Evolutionary conservation across 2,797 vertebrate genomes (phyloP).

Genomic region (Bovichtus variegatus): DNA sequence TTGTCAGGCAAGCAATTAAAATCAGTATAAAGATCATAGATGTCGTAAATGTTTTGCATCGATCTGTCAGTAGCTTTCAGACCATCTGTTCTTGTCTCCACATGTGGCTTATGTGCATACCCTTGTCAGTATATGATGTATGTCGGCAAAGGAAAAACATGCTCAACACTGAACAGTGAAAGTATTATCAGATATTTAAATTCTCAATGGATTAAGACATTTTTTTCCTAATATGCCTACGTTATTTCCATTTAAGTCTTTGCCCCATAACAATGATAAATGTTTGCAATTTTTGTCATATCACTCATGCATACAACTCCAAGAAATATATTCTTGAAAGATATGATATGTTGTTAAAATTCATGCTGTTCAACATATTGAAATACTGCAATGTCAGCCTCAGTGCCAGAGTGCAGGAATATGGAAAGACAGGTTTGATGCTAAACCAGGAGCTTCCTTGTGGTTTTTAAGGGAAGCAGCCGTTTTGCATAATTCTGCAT

Average conservation of each 20-base stretch:
- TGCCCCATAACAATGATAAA: not conserved
- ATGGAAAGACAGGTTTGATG: not conserved
- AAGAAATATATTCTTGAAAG: not conserved
- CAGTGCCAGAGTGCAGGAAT: not conserved
- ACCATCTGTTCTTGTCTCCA: not conserved
- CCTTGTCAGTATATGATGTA: not conserved
- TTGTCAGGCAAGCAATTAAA: too few relatives aligned
- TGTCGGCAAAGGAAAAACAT: not conserved
- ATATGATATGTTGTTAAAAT: not conserved
- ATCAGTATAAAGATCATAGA: not conserved
- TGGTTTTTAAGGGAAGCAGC: not conserved
- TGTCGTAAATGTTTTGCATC: too few relatives aligned
- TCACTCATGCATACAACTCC: too few relatives aligned
- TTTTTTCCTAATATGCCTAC: not conserved
- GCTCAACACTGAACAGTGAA: too few relatives aligned
- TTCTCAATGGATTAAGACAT: too few relatives aligned
- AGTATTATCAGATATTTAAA: too few relatives aligned
- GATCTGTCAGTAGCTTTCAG: not conserved
- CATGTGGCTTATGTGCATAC: not conserved
- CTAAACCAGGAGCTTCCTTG: not conserved
- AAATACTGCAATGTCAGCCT: not conserved
- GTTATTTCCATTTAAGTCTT: not conserved
- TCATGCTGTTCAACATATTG: too few relatives aligned
- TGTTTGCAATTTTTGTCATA: not conserved
- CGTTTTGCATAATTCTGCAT: constrained; percentile 5